phyloP scores from a whole-genome alignment of 2,888 invertebrate species.

The Melinopterus prodromus region DNA sequence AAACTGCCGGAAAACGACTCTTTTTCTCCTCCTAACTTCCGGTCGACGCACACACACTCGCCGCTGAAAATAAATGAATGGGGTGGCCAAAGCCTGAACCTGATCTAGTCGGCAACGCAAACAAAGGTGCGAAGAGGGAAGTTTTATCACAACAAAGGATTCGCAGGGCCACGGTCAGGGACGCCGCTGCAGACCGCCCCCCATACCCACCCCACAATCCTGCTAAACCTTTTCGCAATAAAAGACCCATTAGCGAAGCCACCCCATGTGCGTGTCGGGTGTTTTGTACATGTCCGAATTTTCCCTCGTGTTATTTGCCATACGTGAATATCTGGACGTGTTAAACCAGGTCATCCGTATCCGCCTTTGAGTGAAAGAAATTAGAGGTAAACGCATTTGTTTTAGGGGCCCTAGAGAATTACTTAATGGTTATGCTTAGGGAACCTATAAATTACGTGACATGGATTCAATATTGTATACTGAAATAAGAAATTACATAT shows the following conservation, averaged over 20 bases:
- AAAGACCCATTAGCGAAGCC: not conserved
- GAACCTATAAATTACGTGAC: too few relatives aligned
- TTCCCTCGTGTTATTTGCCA: not conserved
- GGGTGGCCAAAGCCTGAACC: not conserved
- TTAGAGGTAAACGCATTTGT: not conserved
- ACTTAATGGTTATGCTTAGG: too few relatives aligned
- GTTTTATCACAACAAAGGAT: not conserved
- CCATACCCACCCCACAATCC: not conserved
- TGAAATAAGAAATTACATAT: too few relatives aligned
- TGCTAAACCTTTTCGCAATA: not conserved
- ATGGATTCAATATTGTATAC: too few relatives aligned
- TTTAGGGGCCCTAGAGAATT: too few relatives aligned
- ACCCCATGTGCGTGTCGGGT: not conserved
- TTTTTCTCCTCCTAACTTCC: not conserved
- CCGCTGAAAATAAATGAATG: not conserved
- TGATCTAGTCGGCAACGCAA: not conserved
- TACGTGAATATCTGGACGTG: not conserved
- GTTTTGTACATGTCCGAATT: not conserved
- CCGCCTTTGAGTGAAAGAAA: not conserved
- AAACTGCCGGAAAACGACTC: not conserved
- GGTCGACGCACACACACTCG: not conserved
- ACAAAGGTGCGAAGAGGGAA: not conserved
- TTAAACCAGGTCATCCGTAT: not conserved
- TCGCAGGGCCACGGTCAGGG: not conserved
- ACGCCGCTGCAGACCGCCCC: not conserved